Base-by-base conservation (phyloP, 2,888 invertebrate genomes). In the Disparrhopalites patrizii region DNA sequence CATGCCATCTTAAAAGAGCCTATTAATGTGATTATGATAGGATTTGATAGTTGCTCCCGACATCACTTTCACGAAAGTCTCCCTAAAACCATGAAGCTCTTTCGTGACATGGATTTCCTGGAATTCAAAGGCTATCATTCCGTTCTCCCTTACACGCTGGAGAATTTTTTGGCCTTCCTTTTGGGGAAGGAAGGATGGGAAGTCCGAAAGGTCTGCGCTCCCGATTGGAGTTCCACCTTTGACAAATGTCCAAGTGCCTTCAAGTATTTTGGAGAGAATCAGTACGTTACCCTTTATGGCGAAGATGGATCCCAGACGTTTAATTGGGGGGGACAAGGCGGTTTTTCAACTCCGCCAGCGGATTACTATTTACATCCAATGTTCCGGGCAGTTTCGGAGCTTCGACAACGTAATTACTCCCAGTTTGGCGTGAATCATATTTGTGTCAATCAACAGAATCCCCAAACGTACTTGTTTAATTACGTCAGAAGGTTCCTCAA, bases 21-120 rank as follows among this genome's bases (percentile, higher is more conserved):
- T 10, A 56, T 57, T 7, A 64, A 25, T 47, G 57, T 64, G 1
- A 15, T 64, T 27, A 81, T 93, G 77, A 78, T 94, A 23, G 93
- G 93, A 38, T 86, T 94, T 75, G 92, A 93, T 77, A 89, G 91
- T 55, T 86, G 93, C 75, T 93, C 93, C 0, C 80, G 91, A 62
- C 80, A 89, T 36, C 90, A 92, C 77, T 83, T 90, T 56, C 82
- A 85, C 25, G 82, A 90, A 60, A 86, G 88, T 15, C 86, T 93
- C 86, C 87, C 87, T 0, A 82, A 83, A 76, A 91, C 91, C 0
- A 81, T 84, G 1, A 80, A 82, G 18, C 86, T 85, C 77, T 80
- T 94, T 38, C 81, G 84, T 54, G 83, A 85, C 20, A 85, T 85
- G 64, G 85, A 83, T 63, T 90, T 89, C 84, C 80, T 88, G 52